Evolutionary conservation across 2,113 vertebrate genomes (phyloP).

Genomic region (Poecile atricapillus): DNA sequence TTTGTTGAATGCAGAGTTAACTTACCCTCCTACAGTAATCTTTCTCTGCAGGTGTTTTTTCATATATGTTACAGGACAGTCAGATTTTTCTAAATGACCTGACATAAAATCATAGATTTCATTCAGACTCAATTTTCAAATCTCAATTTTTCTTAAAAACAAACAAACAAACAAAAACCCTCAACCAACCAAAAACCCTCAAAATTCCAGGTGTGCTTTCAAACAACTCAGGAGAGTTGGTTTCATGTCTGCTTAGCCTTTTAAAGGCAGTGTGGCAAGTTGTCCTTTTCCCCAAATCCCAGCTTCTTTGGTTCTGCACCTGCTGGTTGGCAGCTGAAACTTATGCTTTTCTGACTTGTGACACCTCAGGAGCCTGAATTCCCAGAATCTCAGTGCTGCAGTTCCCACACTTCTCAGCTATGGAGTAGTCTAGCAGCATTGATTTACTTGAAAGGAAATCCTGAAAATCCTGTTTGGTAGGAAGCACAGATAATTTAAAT

Average conservation of each 20-base stretch:
- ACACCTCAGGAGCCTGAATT: not conserved
- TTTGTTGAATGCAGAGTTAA: not conserved
- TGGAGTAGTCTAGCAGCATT: not conserved
- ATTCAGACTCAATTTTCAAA: not conserved
- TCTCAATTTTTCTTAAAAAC: not conserved
- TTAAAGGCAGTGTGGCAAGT: not conserved
- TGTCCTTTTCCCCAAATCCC: not conserved
- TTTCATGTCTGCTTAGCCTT: not conserved
- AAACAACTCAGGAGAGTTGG: not conserved
- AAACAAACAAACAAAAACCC: not conserved
- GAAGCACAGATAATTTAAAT: constrained; percentile 3
- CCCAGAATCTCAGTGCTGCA: not conserved
- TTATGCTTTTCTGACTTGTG: not conserved
- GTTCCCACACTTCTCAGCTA: not conserved
- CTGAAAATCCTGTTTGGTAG: constrained; percentile 31
- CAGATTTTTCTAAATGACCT: not conserved
- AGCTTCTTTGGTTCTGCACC: not conserved
- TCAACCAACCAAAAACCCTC: not conserved
- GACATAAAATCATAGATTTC: not conserved
- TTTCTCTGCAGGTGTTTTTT: not conserved
- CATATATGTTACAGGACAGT: not conserved
- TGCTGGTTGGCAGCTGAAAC: not conserved
- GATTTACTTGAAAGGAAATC: not conserved
- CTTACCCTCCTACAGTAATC: not conserved
- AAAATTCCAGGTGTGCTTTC: not conserved